A percentile compares a stretch with the other conserved stretches of the same genome.
These are phyloP conservation scores for Moxostoma hubbsi DNA, from an alignment of 2,797 vertebrate species.

Conservation along the genomic window DNA sequence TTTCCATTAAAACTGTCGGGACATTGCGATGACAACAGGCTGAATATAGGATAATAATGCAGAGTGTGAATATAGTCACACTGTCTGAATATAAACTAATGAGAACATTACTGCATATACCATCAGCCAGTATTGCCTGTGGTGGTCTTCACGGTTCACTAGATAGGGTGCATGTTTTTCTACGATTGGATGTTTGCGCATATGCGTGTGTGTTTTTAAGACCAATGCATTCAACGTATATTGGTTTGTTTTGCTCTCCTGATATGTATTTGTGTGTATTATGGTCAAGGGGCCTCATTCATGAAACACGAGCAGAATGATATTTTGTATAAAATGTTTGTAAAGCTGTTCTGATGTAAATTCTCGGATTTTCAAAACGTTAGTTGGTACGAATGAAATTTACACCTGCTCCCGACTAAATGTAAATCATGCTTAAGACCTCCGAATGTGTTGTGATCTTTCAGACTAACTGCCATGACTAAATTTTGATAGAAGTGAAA, in stretches of 20 bases:
- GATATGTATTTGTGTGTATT: neutral
- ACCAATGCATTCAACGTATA: neutral
- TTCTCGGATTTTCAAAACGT: too few species aligned
- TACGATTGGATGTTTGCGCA: neutral
- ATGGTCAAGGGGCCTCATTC: neutral
- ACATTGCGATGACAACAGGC: conserved; percentile 66
- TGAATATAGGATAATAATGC: conserved; percentile 70
- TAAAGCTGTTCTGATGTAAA: too few species aligned
- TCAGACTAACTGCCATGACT: too few species aligned
- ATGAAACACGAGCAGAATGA: too few species aligned
- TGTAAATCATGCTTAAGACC: too few species aligned
- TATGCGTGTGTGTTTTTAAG: neutral
- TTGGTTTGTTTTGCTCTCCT: neutral
- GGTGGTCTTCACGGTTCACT: conserved; percentile 54
- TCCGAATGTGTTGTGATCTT: too few species aligned
- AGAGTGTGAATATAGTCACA: conserved; percentile 57
- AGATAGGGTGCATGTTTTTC: conserved; percentile 29
- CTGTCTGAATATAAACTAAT: conserved; percentile 71
- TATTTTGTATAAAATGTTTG: too few species aligned
- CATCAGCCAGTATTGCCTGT: conserved; percentile 58
- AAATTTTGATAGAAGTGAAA: too few species aligned
- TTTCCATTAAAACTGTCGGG: conserved; percentile 57
- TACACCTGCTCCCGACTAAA: too few species aligned
- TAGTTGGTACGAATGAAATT: too few species aligned
- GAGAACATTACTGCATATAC: conserved; percentile 54